These are phyloP conservation scores for Alcedo atthis DNA, from an alignment of 2,797 vertebrate genomes.

Conservation along the genomic window DNA sequence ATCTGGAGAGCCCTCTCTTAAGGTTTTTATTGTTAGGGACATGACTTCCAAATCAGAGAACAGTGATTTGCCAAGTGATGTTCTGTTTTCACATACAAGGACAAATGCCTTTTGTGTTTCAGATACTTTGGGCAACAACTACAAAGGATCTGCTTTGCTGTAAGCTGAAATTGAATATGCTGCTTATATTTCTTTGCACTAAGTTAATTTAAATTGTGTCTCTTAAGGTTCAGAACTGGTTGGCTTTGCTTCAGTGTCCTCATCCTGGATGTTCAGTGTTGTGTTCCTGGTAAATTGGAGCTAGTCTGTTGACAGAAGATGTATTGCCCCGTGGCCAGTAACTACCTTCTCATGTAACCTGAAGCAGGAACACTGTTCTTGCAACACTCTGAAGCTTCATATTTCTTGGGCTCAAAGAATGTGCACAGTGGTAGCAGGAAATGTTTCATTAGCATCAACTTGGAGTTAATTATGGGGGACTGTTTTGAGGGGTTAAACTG, in stretches of 20 bases:
- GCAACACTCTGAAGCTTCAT: not conserved
- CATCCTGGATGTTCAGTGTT: not conserved
- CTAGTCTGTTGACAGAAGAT: not conserved
- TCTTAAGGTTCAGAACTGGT: not conserved
- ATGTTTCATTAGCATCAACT: not conserved
- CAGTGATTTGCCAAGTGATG: not conserved
- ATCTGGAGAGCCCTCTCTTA: not conserved
- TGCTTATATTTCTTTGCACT: not conserved
- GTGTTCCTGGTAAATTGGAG: not conserved
- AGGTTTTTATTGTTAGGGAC: not conserved
- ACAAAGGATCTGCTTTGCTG: not conserved
- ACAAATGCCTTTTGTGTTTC: not conserved
- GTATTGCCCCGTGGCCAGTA: not conserved
- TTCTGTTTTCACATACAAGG: not conserved
- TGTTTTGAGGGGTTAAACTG: not conserved
- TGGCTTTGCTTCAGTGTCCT: not conserved
- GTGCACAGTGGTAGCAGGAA: not conserved
- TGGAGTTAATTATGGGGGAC: not conserved
- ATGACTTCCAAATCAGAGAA: not conserved
- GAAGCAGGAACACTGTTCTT: not conserved
- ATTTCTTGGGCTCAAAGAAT: not conserved
- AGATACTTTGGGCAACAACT: not conserved
- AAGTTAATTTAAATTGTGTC: not conserved
- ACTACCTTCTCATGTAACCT: not conserved
- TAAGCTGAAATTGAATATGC: not conserved